Evolutionary conservation across 64 coral and sea anemone species (phyloP), one percentile per base, ranked within the genome.

Genomic region (Hydrozoanthus tunicans): DNA sequence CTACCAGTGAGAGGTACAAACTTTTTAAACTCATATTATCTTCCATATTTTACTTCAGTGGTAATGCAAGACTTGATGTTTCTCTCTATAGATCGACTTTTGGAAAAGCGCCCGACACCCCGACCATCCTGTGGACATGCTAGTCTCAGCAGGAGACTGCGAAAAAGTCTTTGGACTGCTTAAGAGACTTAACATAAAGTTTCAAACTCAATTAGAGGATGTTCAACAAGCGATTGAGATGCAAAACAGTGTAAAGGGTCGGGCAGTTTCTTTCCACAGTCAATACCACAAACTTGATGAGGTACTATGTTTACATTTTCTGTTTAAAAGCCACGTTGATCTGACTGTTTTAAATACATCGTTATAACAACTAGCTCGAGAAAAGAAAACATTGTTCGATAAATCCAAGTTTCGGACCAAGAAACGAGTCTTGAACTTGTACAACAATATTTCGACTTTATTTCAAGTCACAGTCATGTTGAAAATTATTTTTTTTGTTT

Each of bases 121-220:
- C 5, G 53, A 68, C 5, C 83, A 86, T 73, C 54, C 66, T 6
- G 83, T 86, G 17, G 83, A 86, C 57, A 86, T 86, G 83, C 10
- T 72, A 7, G 8, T 86, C 4, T 24, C 13, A 6, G 53, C 7
- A 58, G 66, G 73, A 0, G 23, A 73, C 23, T 86, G 43, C 32
- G 8, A 3, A 55, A 7, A 23, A 5, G 67, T 86, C 23, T 17
- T n/a, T 17, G 64, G 15, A 13, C 4, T 73, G n/a, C 55, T 86
- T 4, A 59, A 54, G 6, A 20, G 14, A 72, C 12, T 32, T 3
- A 43, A 59, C 11, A 5, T 86, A 26, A 53, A 52, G 9, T 73
- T 32, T 20, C 15, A 86, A 73, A 53, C 23, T 10, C 83, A 72
- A 25, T 53, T 86, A 23, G 67, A 73, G 0, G 51, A 86, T 68